These are phyloP conservation scores for Synaphobranchus kaupii DNA, from an alignment of 2,797 vertebrate species.

Conservation along the genomic window DNA sequence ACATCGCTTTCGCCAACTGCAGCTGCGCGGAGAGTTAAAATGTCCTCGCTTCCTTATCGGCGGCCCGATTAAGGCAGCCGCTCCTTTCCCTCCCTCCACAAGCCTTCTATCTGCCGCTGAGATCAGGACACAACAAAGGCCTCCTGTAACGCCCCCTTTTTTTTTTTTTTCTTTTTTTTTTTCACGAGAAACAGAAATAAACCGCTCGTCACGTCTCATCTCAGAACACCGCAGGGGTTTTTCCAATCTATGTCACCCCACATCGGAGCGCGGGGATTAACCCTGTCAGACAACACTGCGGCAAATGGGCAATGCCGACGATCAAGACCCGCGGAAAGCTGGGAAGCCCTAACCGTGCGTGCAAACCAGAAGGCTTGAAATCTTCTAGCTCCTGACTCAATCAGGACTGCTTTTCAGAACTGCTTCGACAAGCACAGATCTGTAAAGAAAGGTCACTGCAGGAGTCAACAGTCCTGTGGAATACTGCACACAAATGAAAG, in stretches of 20 bases:
- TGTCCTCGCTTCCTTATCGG: slow-evolving; percentile 35
- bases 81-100: slow-evolving; percentile 21
- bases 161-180: too few relatives aligned
- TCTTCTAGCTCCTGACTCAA: not conserved
- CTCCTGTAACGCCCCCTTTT: slow-evolving; percentile 54
- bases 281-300: slow-evolving; percentile 28
- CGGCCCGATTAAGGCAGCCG: slow-evolving; percentile 41
- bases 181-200: slow-evolving; percentile 45
- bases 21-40: slow-evolving; percentile 42
- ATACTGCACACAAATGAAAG: not conserved
- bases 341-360: slow-evolving; percentile 18
- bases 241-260: slow-evolving; percentile 48
- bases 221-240: slow-evolving; percentile 47
- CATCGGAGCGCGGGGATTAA: slow-evolving; percentile 50
- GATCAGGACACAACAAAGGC: slow-evolving; percentile 35
- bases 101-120: slow-evolving; percentile 34
- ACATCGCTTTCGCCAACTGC: slow-evolving; percentile 45
- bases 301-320: slow-evolving; percentile 16
- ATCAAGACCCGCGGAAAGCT: not conserved
- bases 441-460: not conserved
- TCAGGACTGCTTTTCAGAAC: not conserved
- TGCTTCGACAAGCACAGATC: not conserved
- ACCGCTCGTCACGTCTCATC: slow-evolving; percentile 47
- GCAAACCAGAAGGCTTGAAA: not conserved
- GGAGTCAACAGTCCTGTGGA: not conserved